Evolutionary conservation across 2,888 invertebrate species (phyloP).

Genomic region (Cheilosia impressa): DNA sequence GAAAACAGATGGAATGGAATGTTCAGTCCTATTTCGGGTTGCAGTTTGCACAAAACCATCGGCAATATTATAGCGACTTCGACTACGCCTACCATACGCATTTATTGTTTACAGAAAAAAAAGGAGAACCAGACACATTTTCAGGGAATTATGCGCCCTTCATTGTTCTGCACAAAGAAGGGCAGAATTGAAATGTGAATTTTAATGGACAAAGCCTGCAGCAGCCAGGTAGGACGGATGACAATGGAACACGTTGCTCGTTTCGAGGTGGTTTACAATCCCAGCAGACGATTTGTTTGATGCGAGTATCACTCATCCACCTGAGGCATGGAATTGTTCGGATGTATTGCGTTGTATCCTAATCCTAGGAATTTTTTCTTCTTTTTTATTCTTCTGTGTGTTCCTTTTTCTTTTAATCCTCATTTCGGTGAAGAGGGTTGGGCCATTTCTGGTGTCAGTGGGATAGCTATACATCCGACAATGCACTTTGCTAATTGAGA

Average conservation of each 20-base stretch:
- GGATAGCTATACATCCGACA: constrained; percentile 8
- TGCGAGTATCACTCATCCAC: constrained; percentile 58
- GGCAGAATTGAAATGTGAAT: constrained; percentile 72
- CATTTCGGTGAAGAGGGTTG: neutral
- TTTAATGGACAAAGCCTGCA: constrained; percentile 64
- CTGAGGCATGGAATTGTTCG: constrained; percentile 53
- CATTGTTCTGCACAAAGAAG: constrained; percentile 68
- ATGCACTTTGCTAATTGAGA: constrained; percentile 45
- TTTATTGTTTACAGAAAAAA: constrained; percentile 34
- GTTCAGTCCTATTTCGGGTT: constrained; percentile 15
- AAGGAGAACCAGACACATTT: constrained; percentile 50
- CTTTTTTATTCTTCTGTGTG: constrained; percentile 2
- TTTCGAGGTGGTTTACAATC: constrained; percentile 53
- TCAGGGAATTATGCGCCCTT: constrained; percentile 61
- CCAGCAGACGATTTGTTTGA: constrained; percentile 59
- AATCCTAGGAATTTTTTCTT: constrained; percentile 58
- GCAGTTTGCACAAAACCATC: neutral
- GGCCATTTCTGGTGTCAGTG: constrained; percentile 8
- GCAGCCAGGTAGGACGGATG: constrained; percentile 62
- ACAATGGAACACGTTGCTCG: constrained; percentile 66
- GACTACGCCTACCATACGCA: constrained; percentile 6
- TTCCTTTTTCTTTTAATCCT: constrained; percentile 2
- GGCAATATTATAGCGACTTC: neutral
- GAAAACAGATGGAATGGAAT: constrained; percentile 35
- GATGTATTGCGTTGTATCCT: constrained; percentile 61